Evolutionary conservation across 2,113 vertebrate species (phyloP), one percentile per base, ranked within the genome.

Genomic region (Apodemus sylvaticus): DNA sequence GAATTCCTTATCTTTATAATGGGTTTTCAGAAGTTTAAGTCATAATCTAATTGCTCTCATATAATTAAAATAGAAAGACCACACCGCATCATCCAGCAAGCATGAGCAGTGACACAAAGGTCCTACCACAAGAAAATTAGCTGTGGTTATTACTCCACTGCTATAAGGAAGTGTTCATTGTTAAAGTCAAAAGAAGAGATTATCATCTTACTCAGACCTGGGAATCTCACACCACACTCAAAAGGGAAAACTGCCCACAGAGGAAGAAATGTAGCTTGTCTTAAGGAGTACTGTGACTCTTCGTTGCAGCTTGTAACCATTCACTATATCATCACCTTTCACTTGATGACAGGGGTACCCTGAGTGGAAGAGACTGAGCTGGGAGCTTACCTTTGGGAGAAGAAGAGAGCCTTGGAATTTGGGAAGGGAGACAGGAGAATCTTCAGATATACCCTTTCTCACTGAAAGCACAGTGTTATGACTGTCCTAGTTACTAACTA

Each of bases 1-100:
- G 66, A 92, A 95, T 86, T 94, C 88, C 85, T 95, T 92, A 48
- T 91, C 85, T 97, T n/a, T 87, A 76, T 92, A 94, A 95, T 88
- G 81, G 45, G 66, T 73, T 89, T 96, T 92, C 31, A 89, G 87
- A 96, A 90, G 87, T 71, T 29, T 45, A 45, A 86, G 66, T 78
- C 90, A 90, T 39, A 91, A 87, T 55, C 89, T 77, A 93, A 94
- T 92, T 85, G 51, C 22, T 88, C 94, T 86, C 66, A 90, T n/a
- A 39, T n/a, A 90, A 96, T n/a, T 86, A 42, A 34, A 68, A 39
- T 74, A 78, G 62, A 11, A 64, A 16, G 76, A 58, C 86, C 87
- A 9, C 20, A 19, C 0, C 8, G 9, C 39, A 34, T 55, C 10
- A 39, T 29, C 7, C 5, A 45, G 42, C 71, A 20, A 39, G 0